These are phyloP conservation scores for Python bivittatus DNA, from an alignment of 2,113 vertebrate species.

Conservation along the genomic window DNA sequence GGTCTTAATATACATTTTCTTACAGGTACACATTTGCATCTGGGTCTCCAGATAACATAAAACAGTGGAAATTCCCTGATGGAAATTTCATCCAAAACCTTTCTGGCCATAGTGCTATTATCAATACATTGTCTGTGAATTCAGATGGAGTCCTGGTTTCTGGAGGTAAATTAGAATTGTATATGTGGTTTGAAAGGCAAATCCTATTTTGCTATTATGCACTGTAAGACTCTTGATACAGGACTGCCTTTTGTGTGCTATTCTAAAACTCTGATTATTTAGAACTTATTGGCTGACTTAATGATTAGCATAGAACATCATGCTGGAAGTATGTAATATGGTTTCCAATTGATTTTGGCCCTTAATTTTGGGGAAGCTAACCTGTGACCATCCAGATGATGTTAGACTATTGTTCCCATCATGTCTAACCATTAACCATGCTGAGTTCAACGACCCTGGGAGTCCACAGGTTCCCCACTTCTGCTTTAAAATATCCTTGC, in stretches of 20 bases:
- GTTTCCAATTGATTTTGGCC: background rate
- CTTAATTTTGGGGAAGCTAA: background rate
- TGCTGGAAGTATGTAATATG: background rate
- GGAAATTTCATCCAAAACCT: conserved; percentile 98
- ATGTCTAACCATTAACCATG: background rate
- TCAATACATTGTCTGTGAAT: conserved; percentile 95
- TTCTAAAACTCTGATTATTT: background rate
- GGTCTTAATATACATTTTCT: conserved; percentile 37
- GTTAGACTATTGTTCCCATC: background rate
- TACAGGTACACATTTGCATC: conserved; percentile 96
- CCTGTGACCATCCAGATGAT: background rate
- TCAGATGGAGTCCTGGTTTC: conserved; percentile 95
- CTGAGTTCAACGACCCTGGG: background rate
- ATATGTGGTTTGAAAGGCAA: background rate
- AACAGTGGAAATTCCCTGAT: conserved; percentile 98
- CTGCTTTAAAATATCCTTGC: background rate
- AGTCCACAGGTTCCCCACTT: background rate
- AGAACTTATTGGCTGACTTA: background rate
- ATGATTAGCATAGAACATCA: background rate
- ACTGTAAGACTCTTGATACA: background rate
- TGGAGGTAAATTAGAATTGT: conserved; percentile 80
- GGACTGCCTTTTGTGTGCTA: background rate
- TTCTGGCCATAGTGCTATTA: conserved; percentile 96
- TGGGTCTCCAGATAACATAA: conserved; percentile 98
- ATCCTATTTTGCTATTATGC: background rate